Evolutionary conservation across 2,888 invertebrate species (phyloP).

Genomic region (Calliphora vomitoria): DNA sequence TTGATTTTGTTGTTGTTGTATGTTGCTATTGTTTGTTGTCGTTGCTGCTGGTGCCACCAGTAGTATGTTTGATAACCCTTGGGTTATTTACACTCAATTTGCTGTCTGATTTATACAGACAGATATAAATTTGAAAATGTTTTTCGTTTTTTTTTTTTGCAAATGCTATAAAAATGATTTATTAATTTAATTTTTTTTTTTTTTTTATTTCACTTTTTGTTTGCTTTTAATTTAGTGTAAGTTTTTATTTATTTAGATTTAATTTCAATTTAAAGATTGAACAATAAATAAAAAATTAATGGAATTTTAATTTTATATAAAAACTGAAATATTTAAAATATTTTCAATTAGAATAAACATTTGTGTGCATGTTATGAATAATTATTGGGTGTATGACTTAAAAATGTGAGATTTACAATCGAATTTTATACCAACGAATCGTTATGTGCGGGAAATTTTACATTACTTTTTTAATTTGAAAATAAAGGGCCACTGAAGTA

Average conservation of each 20-base stretch:
- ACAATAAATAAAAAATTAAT: neutral
- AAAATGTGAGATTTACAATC: too few relatives aligned
- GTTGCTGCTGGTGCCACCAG: neutral
- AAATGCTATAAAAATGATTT: slow-evolving; percentile 35
- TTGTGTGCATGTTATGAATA: too few relatives aligned
- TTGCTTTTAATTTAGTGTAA: neutral
- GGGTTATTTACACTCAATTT: slow-evolving; percentile 61
- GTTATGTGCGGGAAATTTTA: too few relatives aligned
- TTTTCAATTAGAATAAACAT: too few relatives aligned
- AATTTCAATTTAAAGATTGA: neutral
- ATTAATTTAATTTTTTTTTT: slow-evolving; percentile 24
- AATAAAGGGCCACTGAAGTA: too few relatives aligned
- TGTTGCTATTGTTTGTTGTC: slow-evolving; percentile 11
- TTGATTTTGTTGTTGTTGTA: neutral
- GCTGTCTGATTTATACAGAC: slow-evolving; percentile 56
- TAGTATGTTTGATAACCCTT: slow-evolving; percentile 38
- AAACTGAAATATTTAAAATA: neutral
- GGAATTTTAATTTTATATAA: neutral
- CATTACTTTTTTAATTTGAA: too few relatives aligned
- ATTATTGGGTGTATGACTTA: too few relatives aligned
- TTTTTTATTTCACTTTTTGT: neutral
- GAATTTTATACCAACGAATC: too few relatives aligned
- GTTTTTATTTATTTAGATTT: slow-evolving; percentile 17
- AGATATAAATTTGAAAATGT: slow-evolving; percentile 50
- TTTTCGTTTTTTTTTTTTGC: neutral